phyloP scores from a whole-genome alignment of 2,888 invertebrate species.

The Andrena trimmerana region DNA sequence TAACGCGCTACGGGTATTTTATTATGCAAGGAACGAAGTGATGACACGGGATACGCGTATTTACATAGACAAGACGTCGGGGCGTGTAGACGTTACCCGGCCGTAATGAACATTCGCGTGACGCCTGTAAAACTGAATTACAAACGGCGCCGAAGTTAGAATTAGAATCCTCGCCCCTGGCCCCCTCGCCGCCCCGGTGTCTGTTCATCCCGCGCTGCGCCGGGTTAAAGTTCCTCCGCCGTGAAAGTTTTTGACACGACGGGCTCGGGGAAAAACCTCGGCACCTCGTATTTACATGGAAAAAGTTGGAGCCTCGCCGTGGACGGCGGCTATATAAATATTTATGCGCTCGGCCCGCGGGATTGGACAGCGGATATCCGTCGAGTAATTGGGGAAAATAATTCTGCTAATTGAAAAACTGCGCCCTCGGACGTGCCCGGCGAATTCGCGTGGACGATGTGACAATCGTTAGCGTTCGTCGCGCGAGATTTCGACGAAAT shows the following conservation, averaged over 20 bases:
- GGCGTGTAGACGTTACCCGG: slow-evolving; percentile 28
- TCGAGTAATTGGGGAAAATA: slow-evolving; percentile 6
- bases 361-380: slow-evolving; percentile 30
- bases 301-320: slow-evolving; percentile 30
- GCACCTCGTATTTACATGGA: slow-evolving; percentile 42
- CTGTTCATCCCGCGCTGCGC: slow-evolving; percentile 2
- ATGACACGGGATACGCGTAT: slow-evolving; percentile 43
- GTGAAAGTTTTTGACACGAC: slow-evolving; percentile 45
- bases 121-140: slow-evolving; percentile 53
- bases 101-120: slow-evolving; percentile 50
- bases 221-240: slow-evolving; percentile 9
- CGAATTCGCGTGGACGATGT: not conserved
- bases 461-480: not conserved
- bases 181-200: not conserved
- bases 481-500: slow-evolving; percentile 12
- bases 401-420: not conserved
- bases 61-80: slow-evolving; percentile 41
- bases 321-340: slow-evolving; percentile 38
- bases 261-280: slow-evolving; percentile 35
- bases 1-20: slow-evolving; percentile 39
- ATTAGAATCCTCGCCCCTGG: slow-evolving; percentile 27
- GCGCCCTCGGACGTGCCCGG: not conserved
- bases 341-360: slow-evolving; percentile 40
- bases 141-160: slow-evolving; percentile 54
- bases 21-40: slow-evolving; percentile 54